A percentile compares a stretch with the other conserved stretches of the same genome.
phyloP scores from a whole-genome alignment of 1,140 invertebrate genomes.

The Penaeus japonicus region DNA sequence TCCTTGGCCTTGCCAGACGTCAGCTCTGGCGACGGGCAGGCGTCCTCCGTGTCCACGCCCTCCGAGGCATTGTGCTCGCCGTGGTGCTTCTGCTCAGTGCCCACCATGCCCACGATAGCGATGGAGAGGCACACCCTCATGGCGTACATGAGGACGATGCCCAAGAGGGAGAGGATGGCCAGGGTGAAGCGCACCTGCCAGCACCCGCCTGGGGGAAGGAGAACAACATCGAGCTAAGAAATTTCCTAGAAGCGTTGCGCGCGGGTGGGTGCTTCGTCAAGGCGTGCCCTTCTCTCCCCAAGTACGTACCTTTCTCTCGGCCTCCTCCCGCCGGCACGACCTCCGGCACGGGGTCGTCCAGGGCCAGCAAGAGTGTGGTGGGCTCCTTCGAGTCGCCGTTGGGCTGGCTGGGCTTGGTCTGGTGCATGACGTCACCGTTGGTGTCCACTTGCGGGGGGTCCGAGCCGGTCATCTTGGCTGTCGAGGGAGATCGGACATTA shows the following conservation, averaged over 20 bases:
- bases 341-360: not conserved
- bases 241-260: not conserved
- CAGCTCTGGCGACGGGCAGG: not conserved
- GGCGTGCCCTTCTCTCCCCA: not conserved
- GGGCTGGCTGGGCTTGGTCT: too few relatives aligned
- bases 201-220: not conserved
- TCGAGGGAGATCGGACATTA: too few relatives aligned
- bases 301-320: not conserved
- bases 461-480: too few relatives aligned
- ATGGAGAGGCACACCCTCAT: conserved; percentile 45
- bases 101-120: conserved; percentile 45
- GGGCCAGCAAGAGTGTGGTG: too few relatives aligned
- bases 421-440: too few relatives aligned
- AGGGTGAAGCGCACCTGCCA: conserved; percentile 47
- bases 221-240: not conserved
- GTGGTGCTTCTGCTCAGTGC: not conserved
- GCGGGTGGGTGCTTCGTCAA: not conserved
- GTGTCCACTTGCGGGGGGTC: too few relatives aligned
- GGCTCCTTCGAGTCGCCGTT: too few relatives aligned
- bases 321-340: not conserved
- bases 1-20: not conserved
- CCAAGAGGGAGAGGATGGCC: conserved; percentile 20
- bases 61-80: not conserved
- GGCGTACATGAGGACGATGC: conserved; percentile 45
- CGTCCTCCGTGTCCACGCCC: not conserved